Conservation (phyloP, 2,888 invertebrate species). For the Drosophila dives region DNA sequence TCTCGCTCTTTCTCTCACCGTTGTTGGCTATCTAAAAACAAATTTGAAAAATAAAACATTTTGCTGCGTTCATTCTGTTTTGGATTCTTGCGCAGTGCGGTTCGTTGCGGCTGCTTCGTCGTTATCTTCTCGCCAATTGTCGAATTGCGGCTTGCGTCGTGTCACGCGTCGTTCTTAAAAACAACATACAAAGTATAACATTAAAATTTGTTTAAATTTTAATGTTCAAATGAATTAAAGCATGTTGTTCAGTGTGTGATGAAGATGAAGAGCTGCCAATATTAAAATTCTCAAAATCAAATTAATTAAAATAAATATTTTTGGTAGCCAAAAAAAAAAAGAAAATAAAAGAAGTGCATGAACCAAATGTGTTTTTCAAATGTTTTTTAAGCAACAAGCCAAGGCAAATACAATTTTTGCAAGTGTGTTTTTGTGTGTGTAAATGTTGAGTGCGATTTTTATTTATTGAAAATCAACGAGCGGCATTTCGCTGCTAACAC, state of each 20-base stretch:
- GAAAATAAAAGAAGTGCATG: conserved; percentile 34
- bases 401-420: conserved; percentile 56
- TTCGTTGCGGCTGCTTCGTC: conserved; percentile 56
- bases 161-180: conserved; percentile 61
- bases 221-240: conserved; percentile 39
- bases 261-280: conserved; percentile 31
- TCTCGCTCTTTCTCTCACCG: conserved; percentile 13
- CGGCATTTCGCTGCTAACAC: conserved; percentile 43
- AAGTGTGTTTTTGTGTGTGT: conserved; percentile 39
- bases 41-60: conserved; percentile 59
- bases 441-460: conserved; percentile 40
- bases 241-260: conserved; percentile 32
- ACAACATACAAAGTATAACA: conserved; percentile 33
- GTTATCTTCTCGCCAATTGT: conserved; percentile 72
- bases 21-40: conserved; percentile 40
- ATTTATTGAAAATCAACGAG: conserved; percentile 39
- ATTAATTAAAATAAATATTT: conserved; percentile 4
- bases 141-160: conserved; percentile 81
- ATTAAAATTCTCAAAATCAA: conserved; percentile 12
- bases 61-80: conserved; percentile 61
- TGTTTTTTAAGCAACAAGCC: conserved; percentile 40
- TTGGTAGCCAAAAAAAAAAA: conserved; percentile 29
- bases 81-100: conserved; percentile 60
- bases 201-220: conserved; percentile 3
- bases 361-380: conserved; percentile 34